Evolutionary conservation across 37 sponge, comb jelly and placozoan species (phyloP).

Genomic region (Agelas oroides): DNA sequence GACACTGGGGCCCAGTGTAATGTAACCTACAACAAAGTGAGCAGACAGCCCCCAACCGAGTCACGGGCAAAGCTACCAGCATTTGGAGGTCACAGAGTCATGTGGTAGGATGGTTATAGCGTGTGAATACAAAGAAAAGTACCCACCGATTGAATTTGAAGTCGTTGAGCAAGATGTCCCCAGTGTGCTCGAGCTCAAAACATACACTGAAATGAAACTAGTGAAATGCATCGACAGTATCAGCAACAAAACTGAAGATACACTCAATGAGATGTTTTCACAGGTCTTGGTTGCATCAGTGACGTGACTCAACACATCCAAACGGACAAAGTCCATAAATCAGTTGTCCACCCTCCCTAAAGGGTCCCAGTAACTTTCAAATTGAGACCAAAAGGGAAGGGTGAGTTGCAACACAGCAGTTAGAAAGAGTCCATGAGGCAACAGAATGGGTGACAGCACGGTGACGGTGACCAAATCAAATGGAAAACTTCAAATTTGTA

Average conservation of each 20-base stretch:
- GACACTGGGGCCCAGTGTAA: slow-evolving; percentile 43
- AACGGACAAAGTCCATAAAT: not conserved
- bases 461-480: slow-evolving; percentile 44
- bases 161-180: slow-evolving; percentile 17
- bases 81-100: slow-evolving; percentile 36
- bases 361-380: slow-evolving; percentile 43
- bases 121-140: slow-evolving; percentile 37
- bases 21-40: not conserved
- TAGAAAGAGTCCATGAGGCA: slow-evolving; percentile 48
- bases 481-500: slow-evolving; percentile 58
- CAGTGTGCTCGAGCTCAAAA: slow-evolving; percentile 10
- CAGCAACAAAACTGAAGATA: not conserved
- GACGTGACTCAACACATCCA: slow-evolving; percentile 16
- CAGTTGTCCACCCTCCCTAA: slow-evolving; percentile 41
- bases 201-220: slow-evolving; percentile 6
- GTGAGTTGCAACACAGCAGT: slow-evolving; percentile 27
- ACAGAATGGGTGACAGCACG: slow-evolving; percentile 61
- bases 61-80: slow-evolving; percentile 33
- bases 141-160: not conserved
- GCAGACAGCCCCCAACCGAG: not conserved
- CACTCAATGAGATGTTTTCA: slow-evolving; percentile 16
- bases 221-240: slow-evolving; percentile 25
- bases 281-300: slow-evolving; percentile 23
- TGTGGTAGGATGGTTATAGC: slow-evolving; percentile 5
- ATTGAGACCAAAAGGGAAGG: slow-evolving; percentile 6